Evolutionary conservation across 2,113 vertebrate species (phyloP), one percentile per base, ranked within the genome.

Genomic region (Epinephelus cyanopodus): DNA sequence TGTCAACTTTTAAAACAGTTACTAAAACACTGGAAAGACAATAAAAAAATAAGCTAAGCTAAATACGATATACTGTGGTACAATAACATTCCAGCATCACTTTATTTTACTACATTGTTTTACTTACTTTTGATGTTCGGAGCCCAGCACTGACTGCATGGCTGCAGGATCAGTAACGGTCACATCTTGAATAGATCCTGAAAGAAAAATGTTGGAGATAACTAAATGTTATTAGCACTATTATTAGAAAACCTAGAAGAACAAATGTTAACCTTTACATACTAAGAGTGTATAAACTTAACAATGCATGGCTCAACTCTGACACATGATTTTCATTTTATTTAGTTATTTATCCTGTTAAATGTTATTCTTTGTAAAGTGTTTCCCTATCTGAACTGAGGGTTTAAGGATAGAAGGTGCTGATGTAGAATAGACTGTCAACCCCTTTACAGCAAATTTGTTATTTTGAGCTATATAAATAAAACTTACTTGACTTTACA

Each of bases 101-200:
- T 39, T 61, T 9, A 17, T 69, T 74, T 56, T 29, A 2, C 3
- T 13, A 7, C 11, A 42, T 12, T 15, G 0, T 27, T 77, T 74
- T 42, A 83, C 90, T 81, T 86, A 93, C 91, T 45, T 87, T 14
- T 62, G 61, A 66, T 66, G 56, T 37, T 77, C 19, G 4, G 71
- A 45, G 47, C 17, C 15, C 45, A 58, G 9, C 37, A 47, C n/a
- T 15, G 86, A 77, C 74, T 67, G 62, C 88, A 92, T 89, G 53
- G 62, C 84, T 62, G 61, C 70, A 60, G 27, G 50, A 50, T 70
- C 23, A 29, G 57, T 7, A 8, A 52, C 19, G 7, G 45, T 47
- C 33, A 39, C 29, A 61, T 78, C 70, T 58, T 45, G 47, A 75
- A 61, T 7, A 68, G 6, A 79, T 75, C 33, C 79, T 86, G 50